These are phyloP conservation scores for Pseudorectes ferrugineus DNA, from an alignment of 2,113 vertebrate species.

Conservation along the genomic window DNA sequence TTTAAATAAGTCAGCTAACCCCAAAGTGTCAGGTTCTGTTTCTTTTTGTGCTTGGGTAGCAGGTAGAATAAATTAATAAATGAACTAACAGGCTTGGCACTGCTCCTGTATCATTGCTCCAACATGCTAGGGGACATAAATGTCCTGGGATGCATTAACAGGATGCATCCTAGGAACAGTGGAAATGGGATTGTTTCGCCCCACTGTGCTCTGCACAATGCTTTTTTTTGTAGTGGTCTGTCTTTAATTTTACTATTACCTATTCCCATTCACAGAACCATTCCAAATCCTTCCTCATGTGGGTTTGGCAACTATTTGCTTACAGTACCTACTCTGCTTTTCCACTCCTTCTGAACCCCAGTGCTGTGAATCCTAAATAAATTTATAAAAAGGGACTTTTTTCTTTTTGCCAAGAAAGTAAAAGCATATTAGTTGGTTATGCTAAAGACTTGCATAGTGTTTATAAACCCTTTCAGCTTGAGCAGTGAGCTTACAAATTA, in stretches of 20 bases:
- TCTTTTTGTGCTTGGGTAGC: neutral
- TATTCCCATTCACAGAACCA: neutral
- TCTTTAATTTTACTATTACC: neutral
- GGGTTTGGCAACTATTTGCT: neutral
- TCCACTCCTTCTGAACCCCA: neutral
- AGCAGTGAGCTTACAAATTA: neutral
- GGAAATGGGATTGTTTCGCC: neutral
- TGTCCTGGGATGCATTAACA: neutral
- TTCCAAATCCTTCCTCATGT: neutral
- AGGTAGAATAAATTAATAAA: conserved; percentile 7
- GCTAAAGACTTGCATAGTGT: fast-evolving
- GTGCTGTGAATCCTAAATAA: neutral
- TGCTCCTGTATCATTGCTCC: neutral
- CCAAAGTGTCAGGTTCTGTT: neutral
- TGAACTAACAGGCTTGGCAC: neutral
- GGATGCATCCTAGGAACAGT: neutral
- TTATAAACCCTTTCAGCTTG: neutral
- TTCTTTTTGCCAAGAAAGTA: neutral
- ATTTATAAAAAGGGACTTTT: neutral
- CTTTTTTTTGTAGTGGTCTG: neutral
- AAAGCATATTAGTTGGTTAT: neutral
- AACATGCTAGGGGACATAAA: neutral
- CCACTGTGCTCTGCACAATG: neutral
- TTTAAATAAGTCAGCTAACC: neutral
- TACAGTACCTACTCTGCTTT: neutral